These are phyloP conservation scores for Formica selysi DNA, from an alignment of 1,140 invertebrate genomes.

Conservation along the genomic window DNA sequence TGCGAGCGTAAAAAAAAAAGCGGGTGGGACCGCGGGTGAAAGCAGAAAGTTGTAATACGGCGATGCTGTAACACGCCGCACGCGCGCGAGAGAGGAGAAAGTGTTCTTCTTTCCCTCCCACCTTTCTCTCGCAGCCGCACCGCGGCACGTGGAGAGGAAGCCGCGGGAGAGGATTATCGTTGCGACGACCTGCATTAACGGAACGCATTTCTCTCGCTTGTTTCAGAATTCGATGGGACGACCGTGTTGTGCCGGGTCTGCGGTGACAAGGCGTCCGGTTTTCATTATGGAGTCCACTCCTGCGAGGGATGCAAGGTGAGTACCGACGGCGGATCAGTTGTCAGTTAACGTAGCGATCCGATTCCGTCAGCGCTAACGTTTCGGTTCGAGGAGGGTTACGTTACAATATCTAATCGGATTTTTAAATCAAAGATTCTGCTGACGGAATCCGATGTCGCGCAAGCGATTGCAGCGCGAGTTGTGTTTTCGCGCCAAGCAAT, in stretches of 20 bases:
- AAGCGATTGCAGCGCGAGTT: not conserved
- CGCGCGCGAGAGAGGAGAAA: constrained; percentile 83
- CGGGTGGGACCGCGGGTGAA: constrained; percentile 79
- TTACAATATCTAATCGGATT: not conserved
- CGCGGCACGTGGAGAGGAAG: constrained; percentile 59
- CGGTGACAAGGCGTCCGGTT: constrained; percentile 99
- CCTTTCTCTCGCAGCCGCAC: constrained; percentile 65
- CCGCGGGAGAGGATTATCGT: constrained; percentile 33
- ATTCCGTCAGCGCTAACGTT: constrained; percentile 27
- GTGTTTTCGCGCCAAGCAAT: constrained; percentile 9
- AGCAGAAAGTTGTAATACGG: constrained; percentile 86
- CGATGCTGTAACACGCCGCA: constrained; percentile 84
- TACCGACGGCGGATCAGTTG: constrained; percentile 39
- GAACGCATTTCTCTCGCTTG: constrained; percentile 73
- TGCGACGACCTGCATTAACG: constrained; percentile 39
- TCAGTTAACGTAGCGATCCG: not conserved
- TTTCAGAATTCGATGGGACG: constrained; percentile 99
- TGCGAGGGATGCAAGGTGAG: constrained; percentile 99
- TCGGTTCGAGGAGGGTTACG: too few species aligned
- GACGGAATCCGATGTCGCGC: constrained; percentile 16
- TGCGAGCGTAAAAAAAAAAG: not conserved
- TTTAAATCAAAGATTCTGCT: not conserved
- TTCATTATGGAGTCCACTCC: constrained; percentile 99
- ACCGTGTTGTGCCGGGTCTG: constrained; percentile 99
- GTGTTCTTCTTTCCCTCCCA: constrained; percentile 83